Percentiles rank a stretch among this genome's conserved stretches.
Evolutionary conservation across 2,113 vertebrate species (phyloP).

Genomic region (Macroglossus sobrinus): DNA sequence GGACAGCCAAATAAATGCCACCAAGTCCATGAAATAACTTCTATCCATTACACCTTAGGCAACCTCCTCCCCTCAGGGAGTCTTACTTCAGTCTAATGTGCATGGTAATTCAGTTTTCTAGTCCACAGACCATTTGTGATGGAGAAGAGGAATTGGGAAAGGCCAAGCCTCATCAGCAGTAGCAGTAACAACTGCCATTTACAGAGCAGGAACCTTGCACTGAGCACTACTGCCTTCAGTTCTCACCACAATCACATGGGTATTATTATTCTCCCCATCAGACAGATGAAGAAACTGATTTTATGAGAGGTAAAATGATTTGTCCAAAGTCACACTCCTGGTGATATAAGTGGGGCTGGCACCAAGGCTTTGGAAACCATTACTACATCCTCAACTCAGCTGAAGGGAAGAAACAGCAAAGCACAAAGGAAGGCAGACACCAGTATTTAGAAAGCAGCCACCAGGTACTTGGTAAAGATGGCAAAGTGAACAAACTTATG

Average conservation of each 20-base stretch:
- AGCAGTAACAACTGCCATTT: background rate
- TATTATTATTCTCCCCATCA: background rate
- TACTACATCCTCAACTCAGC: background rate
- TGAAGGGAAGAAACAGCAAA: background rate
- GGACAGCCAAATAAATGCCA: background rate
- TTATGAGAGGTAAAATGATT: background rate
- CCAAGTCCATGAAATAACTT: background rate
- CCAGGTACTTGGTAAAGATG: background rate
- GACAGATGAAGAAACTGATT: background rate
- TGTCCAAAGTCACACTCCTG: background rate
- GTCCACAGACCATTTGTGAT: background rate
- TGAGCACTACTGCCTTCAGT: background rate
- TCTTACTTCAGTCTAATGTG: background rate
- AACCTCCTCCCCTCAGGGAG: background rate
- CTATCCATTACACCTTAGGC: background rate
- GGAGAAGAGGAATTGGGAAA: background rate
- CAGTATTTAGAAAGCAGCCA: background rate
- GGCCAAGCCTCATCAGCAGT: background rate
- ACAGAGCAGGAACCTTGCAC: background rate
- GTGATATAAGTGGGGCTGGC: background rate
- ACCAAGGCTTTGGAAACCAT: background rate
- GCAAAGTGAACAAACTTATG: background rate
- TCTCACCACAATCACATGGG: background rate
- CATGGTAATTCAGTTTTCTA: background rate
- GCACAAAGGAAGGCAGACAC: background rate